Conservation (phyloP, 2,797 vertebrate genomes). For the Mus minutoides region DNA sequence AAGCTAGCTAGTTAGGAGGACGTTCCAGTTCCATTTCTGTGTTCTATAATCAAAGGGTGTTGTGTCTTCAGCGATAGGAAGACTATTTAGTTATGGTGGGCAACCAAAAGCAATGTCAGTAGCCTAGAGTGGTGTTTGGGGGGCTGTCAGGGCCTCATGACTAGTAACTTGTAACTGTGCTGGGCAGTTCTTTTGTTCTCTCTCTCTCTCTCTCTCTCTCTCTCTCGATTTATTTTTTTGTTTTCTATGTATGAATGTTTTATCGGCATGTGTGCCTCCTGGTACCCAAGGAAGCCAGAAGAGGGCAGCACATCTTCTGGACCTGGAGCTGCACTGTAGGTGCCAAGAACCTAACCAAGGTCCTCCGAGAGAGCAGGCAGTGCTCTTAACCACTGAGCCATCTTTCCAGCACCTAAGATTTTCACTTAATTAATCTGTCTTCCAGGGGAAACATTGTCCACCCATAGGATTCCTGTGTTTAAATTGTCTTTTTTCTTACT, state of each 20-base stretch:
- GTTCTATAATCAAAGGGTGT: not conserved
- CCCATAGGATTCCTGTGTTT: not conserved
- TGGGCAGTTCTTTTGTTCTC: not conserved
- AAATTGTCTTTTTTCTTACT: not conserved
- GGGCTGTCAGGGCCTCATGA: not conserved
- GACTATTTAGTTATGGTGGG: not conserved
- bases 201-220: too few relatives aligned
- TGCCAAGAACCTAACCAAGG: not conserved
- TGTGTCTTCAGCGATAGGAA: not conserved
- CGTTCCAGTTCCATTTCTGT: too few relatives aligned
- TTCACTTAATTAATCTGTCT: not conserved
- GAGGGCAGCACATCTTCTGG: not conserved
- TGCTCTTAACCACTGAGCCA: not conserved
- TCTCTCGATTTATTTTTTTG: too few relatives aligned
- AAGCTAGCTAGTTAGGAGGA: not conserved
- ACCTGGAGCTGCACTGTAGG: not conserved
- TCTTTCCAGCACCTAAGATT: not conserved
- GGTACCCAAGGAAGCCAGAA: not conserved
- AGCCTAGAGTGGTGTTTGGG: not conserved
- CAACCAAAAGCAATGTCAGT: not conserved
- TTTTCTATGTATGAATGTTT: too few relatives aligned
- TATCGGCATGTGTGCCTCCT: not conserved
- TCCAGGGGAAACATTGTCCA: not conserved
- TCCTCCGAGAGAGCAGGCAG: not conserved
- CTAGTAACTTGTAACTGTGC: not conserved